Evolutionary conservation across 2,113 vertebrate species (phyloP).

Genomic region (Polypterus bichir): DNA sequence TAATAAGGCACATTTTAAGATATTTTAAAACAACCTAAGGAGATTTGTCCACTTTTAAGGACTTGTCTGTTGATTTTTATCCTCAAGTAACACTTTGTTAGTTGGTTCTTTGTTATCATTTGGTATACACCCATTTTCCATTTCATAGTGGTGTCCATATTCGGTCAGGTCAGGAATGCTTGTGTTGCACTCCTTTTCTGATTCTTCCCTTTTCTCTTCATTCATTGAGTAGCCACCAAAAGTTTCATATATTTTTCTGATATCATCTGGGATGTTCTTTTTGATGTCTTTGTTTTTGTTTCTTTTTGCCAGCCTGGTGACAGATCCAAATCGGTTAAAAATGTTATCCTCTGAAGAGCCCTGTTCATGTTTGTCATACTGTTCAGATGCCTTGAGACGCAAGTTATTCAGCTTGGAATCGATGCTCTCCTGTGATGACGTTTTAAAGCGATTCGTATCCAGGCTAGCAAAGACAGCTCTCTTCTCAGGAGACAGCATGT

Average conservation of each 20-base stretch:
- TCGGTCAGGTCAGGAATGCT: conserved; percentile 64
- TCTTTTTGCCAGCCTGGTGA: conserved; percentile 72
- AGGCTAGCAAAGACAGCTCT: conserved; percentile 79
- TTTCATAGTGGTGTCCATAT: conserved; percentile 45
- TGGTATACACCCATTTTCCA: conserved; percentile 60
- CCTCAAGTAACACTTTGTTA: conserved; percentile 50
- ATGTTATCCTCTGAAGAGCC: conserved; percentile 87
- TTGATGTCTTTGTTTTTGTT: conserved; percentile 74
- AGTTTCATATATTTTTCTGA: conserved; percentile 61
- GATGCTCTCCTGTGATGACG: conserved; percentile 92
- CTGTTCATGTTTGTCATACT: conserved; percentile 64
- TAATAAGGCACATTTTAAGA: conserved; percentile 48
- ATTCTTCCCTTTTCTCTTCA: conserved; percentile 59
- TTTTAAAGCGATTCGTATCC: conserved; percentile 76
- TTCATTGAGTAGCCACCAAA: conserved; percentile 62
- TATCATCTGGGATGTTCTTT: conserved; percentile 72
- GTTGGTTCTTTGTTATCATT: conserved; percentile 66
- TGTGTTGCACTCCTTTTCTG: conserved; percentile 60
- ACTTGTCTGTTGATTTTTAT: conserved; percentile 46
- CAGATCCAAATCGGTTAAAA: conserved; percentile 78
- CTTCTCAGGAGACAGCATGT: conserved; percentile 92
- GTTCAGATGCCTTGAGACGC: conserved; percentile 63
- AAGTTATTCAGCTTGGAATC: conserved; percentile 88
- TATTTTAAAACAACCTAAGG: conserved; percentile 22
- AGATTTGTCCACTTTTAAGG: conserved; percentile 19